Evolutionary conservation across 1,140 invertebrate genomes (phyloP).

Genomic region (Sycophila sp.): DNA sequence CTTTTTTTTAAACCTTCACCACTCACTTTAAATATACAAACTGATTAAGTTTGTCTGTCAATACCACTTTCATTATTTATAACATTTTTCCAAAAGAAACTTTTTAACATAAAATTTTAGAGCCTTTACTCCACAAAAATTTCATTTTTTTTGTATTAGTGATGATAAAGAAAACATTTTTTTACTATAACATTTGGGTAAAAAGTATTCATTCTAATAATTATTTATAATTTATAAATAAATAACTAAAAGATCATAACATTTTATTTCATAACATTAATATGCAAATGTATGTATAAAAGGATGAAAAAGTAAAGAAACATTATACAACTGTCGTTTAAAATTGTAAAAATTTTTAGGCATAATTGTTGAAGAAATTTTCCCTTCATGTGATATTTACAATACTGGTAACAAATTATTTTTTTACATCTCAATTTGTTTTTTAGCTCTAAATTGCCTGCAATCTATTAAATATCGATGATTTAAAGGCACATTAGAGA

Average conservation of each 20-base stretch:
- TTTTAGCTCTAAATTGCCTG: not conserved
- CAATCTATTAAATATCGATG: constrained; percentile 11
- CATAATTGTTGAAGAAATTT: constrained; percentile 10
- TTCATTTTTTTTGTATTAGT: not conserved
- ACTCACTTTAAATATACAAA: constrained; percentile 22
- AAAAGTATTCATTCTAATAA: not conserved
- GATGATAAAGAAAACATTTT: constrained; percentile 8
- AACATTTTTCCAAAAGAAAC: constrained; percentile 29
- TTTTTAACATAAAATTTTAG: too few species aligned
- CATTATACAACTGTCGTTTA: not conserved
- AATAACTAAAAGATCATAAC: constrained; percentile 27
- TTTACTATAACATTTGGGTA: constrained; percentile 11
- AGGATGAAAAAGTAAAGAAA: constrained; percentile 22
- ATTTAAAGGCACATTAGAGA: constrained; percentile 32
- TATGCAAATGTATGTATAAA: constrained; percentile 21
- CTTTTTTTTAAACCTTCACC: constrained; percentile 32
- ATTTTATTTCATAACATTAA: constrained; percentile 19
- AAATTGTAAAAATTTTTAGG: constrained; percentile 24
- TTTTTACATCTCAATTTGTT: not conserved
- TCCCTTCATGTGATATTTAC: constrained; percentile 28
- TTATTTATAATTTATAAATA: constrained; percentile 32
- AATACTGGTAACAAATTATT: constrained; percentile 9
- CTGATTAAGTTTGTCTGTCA: not conserved
- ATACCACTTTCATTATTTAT: not conserved
- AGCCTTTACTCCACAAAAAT: not conserved